Conservation (phyloP, 2,113 vertebrate species). For the Otocyon megalotis region DNA sequence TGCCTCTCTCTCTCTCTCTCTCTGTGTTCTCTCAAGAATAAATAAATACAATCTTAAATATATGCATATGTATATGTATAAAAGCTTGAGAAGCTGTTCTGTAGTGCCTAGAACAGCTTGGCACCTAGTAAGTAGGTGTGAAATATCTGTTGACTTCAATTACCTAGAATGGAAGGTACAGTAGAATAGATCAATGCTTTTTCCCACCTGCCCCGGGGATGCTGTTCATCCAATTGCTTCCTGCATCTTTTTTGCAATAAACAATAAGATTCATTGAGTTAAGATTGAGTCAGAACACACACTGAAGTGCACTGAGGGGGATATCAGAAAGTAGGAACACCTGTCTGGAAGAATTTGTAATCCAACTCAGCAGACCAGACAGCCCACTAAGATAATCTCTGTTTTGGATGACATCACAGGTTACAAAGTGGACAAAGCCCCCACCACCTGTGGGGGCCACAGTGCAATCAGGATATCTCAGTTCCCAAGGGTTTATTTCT, state of each 20-base stretch:
- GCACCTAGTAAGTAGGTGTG: background rate
- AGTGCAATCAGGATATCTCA: background rate
- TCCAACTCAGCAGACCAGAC: background rate
- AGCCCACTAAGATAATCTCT: background rate
- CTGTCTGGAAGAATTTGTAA: background rate
- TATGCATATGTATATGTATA: too few relatives aligned
- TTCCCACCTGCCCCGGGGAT: background rate
- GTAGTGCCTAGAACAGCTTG: background rate
- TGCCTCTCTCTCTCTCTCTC: too few relatives aligned
- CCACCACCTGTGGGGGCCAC: background rate
- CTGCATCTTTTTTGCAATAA: background rate
- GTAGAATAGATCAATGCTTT: background rate
- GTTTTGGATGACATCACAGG: background rate
- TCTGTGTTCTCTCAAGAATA: too few relatives aligned
- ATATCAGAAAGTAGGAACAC: background rate
- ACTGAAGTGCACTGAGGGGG: background rate
- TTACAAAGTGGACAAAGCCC: background rate
- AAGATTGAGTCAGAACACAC: constrained; percentile 33
- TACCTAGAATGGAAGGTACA: background rate
- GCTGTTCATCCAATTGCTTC: background rate
- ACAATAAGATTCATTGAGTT: background rate
- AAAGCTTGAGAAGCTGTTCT: background rate
- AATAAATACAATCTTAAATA: too few relatives aligned
- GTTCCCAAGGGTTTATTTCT: background rate
- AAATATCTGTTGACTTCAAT: background rate